These are phyloP conservation scores for Alauda arvensis DNA, from an alignment of 2,797 vertebrate genomes.

Conservation along the genomic window DNA sequence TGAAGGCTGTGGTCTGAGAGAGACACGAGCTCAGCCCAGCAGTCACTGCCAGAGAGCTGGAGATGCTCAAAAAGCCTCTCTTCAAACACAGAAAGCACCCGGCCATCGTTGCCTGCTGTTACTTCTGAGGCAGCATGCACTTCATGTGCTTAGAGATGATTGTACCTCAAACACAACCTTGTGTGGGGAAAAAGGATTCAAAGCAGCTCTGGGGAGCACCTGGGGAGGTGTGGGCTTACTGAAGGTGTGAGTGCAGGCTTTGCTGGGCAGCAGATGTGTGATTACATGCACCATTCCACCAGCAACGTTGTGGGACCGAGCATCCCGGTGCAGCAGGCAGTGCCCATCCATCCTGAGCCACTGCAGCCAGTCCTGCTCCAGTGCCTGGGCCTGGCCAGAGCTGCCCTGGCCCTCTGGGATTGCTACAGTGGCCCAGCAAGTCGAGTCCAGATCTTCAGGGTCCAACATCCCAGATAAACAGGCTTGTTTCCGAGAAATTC, in stretches of 20 bases:
- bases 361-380: background rate
- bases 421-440: background rate
- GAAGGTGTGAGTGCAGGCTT: background rate
- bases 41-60: background rate
- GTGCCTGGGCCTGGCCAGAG: background rate
- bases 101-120: background rate
- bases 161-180: background rate
- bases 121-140: background rate
- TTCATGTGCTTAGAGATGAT: background rate
- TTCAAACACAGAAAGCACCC: fast-evolving
- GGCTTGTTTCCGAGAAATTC: background rate
- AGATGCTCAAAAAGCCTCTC: background rate
- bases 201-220: background rate
- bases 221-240: background rate
- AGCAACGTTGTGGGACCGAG: background rate
- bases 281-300: slow-evolving; percentile 8
- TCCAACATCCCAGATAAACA: background rate
- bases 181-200: background rate
- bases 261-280: background rate
- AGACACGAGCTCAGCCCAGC: background rate
- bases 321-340: background rate
- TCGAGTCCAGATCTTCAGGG: background rate
- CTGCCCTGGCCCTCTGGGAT: background rate
- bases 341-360: background rate
- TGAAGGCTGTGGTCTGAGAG: background rate